A percentile compares a stretch with the other conserved stretches of the same genome.
These are phyloP conservation scores for Sigmodon hispidus DNA, from an alignment of 2,113 vertebrate genomes.

Conservation along the genomic window DNA sequence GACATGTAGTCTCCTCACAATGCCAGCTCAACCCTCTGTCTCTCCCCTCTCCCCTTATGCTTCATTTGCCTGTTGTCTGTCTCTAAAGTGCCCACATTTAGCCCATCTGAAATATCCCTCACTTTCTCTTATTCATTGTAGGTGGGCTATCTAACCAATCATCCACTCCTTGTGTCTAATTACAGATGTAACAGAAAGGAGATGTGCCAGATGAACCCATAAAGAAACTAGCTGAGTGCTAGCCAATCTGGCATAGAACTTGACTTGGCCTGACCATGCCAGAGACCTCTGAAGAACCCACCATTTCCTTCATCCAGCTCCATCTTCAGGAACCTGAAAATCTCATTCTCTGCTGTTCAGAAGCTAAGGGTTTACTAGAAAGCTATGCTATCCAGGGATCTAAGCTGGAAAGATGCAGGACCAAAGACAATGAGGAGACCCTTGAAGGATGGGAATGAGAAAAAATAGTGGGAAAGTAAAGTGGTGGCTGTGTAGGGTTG, in stretches of 20 bases:
- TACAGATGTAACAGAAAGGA: not conserved
- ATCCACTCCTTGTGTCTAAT: not conserved
- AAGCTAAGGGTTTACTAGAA: not conserved
- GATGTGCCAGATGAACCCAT: not conserved
- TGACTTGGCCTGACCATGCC: no score
- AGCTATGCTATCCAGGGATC: not conserved
- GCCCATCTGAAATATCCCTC: not conserved
- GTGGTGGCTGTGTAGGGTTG: accelerated
- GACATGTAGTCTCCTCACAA: not conserved
- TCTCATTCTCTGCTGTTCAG: not conserved
- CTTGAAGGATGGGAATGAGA: not conserved
- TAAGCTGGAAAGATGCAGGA: not conserved
- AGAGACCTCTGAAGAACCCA: not conserved
- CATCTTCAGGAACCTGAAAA: not conserved
- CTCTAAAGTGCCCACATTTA: not conserved
- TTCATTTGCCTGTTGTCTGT: not conserved
- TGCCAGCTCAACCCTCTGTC: not conserved
- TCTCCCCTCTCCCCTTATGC: accelerated
- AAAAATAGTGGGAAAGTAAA: no score
- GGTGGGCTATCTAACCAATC: not conserved
- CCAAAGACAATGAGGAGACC: not conserved
- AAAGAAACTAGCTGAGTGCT: not conserved
- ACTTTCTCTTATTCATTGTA: not conserved
- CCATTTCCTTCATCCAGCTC: not conserved
- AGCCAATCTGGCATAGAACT: not conserved